phyloP scores from a whole-genome alignment of 2,797 vertebrate genomes.

The Galagoides demidoff region DNA sequence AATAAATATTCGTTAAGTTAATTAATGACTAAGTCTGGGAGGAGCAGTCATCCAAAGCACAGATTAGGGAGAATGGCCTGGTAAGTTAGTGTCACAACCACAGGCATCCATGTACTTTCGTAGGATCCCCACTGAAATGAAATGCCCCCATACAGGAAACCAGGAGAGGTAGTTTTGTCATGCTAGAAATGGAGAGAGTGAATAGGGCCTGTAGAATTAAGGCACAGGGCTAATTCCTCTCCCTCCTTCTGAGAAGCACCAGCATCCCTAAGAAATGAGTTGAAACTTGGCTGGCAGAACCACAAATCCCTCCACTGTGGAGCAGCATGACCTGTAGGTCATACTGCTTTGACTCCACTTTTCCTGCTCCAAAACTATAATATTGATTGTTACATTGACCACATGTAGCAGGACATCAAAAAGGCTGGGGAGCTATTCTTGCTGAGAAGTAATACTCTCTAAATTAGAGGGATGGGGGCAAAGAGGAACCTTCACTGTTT shows the following conservation, averaged over 20 bases:
- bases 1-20: conserved; percentile 49
- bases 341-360: background rate
- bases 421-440: background rate
- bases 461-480: background rate
- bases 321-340: background rate
- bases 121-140: background rate
- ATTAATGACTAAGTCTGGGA: conserved; percentile 39
- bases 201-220: conserved; percentile 17
- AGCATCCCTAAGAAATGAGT: background rate
- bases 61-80: background rate
- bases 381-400: background rate
- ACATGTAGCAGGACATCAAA: background rate
- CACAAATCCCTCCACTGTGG: background rate
- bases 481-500: conserved; percentile 36
- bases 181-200: conserved; percentile 13
- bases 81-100: background rate
- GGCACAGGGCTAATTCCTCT: background rate
- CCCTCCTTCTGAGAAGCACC: background rate
- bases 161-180: background rate
- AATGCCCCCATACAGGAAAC: background rate
- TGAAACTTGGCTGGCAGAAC: background rate
- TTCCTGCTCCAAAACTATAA: background rate
- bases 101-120: background rate
- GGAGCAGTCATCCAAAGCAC: background rate
- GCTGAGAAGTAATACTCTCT: background rate